phyloP scores from a whole-genome alignment of 2,888 invertebrate genomes.

The Resseliella maxima region DNA sequence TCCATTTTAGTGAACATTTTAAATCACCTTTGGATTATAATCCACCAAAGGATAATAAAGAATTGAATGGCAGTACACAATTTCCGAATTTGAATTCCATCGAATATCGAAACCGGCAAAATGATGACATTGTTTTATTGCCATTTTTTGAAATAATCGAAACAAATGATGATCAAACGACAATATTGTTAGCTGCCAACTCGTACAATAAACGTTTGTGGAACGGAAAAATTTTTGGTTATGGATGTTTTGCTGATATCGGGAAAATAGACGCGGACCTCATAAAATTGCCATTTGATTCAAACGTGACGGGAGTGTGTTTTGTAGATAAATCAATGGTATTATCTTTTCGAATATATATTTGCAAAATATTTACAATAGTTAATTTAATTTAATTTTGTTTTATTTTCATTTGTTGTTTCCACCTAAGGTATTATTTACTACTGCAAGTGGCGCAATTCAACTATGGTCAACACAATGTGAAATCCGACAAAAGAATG shows the following conservation, averaged over 20 bases:
- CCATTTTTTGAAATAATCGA: background rate
- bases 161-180: background rate
- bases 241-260: background rate
- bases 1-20: background rate
- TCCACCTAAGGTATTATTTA: too few relatives aligned
- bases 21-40: background rate
- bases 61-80: background rate
- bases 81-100: constrained; percentile 31
- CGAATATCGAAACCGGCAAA: constrained; percentile 4
- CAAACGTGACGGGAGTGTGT: background rate
- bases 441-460: background rate
- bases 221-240: constrained; percentile 5
- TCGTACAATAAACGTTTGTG: constrained; percentile 21
- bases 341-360: too few relatives aligned
- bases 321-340: background rate
- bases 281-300: constrained; percentile 26
- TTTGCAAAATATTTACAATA: too few relatives aligned
- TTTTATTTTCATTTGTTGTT: too few relatives aligned
- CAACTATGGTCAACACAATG: constrained; percentile 11
- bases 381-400: too few relatives aligned
- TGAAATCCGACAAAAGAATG: constrained; percentile 26
- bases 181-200: constrained; percentile 8
- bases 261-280: background rate
- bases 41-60: background rate
- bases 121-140: background rate